These are phyloP conservation scores for Chrysolophus pictus DNA, from an alignment of 2,797 vertebrate genomes.

Conservation along the genomic window DNA sequence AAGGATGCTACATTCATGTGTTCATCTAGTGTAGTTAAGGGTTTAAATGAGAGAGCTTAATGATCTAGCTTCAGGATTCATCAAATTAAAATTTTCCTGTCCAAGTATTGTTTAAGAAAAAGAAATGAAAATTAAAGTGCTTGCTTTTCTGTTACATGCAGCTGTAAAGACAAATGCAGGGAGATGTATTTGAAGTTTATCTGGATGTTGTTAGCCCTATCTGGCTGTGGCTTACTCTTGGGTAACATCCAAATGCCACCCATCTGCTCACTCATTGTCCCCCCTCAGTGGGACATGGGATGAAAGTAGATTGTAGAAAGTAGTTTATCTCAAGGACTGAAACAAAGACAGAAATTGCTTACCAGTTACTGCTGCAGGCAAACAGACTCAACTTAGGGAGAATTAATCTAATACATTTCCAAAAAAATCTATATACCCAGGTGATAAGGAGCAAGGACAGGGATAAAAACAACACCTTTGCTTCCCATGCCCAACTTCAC, in stretches of 20 bases:
- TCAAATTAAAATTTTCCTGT: neutral
- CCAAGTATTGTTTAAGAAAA: neutral
- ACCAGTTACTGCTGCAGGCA: neutral
- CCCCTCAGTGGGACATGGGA: neutral
- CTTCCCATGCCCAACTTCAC: accelerated
- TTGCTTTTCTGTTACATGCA: neutral
- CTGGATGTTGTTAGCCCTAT: neutral
- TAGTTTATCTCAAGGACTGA: neutral
- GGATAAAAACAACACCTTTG: neutral
- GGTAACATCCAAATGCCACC: neutral
- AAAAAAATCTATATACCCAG: neutral
- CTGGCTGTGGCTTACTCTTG: neutral
- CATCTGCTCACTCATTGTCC: neutral
- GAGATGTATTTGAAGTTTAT: neutral
- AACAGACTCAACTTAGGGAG: neutral
- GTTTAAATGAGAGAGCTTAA: neutral
- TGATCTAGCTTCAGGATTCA: neutral
- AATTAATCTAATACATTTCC: neutral
- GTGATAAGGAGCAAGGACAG: neutral
- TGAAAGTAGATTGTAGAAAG: neutral
- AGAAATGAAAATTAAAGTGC: neutral
- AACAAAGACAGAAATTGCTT: neutral
- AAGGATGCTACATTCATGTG: neutral
- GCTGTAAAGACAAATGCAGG: neutral
- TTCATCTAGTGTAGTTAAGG: neutral